Percentiles rank a stretch among this genome's conserved stretches.
phyloP scores from a whole-genome alignment of 2,113 vertebrate species.

The Etia nguti region DNA sequence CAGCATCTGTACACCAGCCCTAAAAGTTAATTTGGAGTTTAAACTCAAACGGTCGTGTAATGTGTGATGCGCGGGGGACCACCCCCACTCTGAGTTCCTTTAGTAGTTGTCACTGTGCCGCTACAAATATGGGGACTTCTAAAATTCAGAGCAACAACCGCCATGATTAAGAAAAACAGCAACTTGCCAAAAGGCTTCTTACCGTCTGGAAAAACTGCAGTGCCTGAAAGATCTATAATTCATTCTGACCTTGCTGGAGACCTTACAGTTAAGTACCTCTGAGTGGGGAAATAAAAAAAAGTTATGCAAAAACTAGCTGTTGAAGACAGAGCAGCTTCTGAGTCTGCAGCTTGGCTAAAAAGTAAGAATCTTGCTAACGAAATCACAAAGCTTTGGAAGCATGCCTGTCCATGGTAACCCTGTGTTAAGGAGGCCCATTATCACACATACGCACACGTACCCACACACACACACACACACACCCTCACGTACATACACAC shows the following conservation, averaged over 20 bases:
- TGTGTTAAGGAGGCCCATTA: slow-evolving; percentile 66
- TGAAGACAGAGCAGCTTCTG: slow-evolving; percentile 27
- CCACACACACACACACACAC: neutral
- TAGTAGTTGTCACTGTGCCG: slow-evolving; percentile 20
- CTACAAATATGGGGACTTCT: slow-evolving; percentile 47
- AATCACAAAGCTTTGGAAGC: slow-evolving; percentile 71
- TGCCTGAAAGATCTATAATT: neutral
- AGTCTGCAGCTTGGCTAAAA: slow-evolving; percentile 59
- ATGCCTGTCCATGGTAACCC: slow-evolving; percentile 69
- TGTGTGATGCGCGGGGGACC: neutral
- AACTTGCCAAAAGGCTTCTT: slow-evolving; percentile 15
- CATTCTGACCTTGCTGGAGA: slow-evolving; percentile 11
- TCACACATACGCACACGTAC: slow-evolving; percentile 11
- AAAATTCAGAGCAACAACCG: slow-evolving; percentile 35
- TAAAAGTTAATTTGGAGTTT: slow-evolving; percentile 38
- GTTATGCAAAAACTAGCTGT: slow-evolving; percentile 3
- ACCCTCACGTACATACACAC: neutral
- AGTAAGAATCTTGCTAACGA: slow-evolving; percentile 49
- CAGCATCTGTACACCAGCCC: slow-evolving; percentile 62
- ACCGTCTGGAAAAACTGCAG: slow-evolving; percentile 19
- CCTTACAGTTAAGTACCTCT: neutral
- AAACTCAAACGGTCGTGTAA: slow-evolving; percentile 3
- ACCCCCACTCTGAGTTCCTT: neutral
- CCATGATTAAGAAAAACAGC: slow-evolving; percentile 48
- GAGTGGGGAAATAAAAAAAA: neutral